Evolutionary conservation across 2,888 invertebrate species (phyloP).

Genomic region (Drosophila rubida): DNA sequence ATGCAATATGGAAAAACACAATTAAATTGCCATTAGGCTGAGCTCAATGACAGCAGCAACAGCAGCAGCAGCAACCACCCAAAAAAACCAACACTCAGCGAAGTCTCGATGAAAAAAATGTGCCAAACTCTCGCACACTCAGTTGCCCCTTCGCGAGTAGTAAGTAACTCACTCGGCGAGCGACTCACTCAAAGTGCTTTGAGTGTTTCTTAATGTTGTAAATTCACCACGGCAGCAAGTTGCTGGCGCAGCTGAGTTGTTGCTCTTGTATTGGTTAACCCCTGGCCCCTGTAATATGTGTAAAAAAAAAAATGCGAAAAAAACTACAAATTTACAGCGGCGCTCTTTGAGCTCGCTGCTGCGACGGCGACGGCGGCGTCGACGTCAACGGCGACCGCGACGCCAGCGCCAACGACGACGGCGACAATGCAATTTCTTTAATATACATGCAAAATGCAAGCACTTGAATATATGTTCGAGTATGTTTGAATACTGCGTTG

Average conservation of each 20-base stretch:
- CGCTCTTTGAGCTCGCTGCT: conserved; percentile 50
- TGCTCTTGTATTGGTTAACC: conserved; percentile 50
- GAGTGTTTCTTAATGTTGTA: conserved; percentile 33
- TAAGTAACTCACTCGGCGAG: conserved; percentile 4
- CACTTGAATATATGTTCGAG: conserved; percentile 12
- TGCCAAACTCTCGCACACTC: conserved; percentile 44
- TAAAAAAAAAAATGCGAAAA: conserved; percentile 8
- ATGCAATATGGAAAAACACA: conserved; percentile 53
- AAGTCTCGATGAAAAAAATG: conserved; percentile 50
- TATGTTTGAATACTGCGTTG: conserved; percentile 11
- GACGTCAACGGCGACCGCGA: background rate
- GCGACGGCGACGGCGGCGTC: conserved; percentile 6
- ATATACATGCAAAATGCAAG: conserved; percentile 30
- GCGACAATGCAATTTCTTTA: conserved; percentile 44
- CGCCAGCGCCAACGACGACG: background rate
- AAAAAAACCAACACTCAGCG: conserved; percentile 42
- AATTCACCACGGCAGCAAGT: conserved; percentile 65
- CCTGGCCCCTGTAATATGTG: conserved; percentile 32
- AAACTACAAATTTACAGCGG: conserved; percentile 17
- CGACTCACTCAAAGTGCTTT: conserved; percentile 29
- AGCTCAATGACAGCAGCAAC: conserved; percentile 29
- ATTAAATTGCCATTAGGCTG: conserved; percentile 63
- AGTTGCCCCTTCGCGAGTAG: conserved; percentile 40
- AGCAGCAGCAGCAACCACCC: too few relatives aligned
- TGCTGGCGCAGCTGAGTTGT: conserved; percentile 37